Evolutionary conservation across 2,113 vertebrate species (phyloP), one percentile per base, ranked within the genome.

Genomic region (Thryonomys swinderianus): DNA sequence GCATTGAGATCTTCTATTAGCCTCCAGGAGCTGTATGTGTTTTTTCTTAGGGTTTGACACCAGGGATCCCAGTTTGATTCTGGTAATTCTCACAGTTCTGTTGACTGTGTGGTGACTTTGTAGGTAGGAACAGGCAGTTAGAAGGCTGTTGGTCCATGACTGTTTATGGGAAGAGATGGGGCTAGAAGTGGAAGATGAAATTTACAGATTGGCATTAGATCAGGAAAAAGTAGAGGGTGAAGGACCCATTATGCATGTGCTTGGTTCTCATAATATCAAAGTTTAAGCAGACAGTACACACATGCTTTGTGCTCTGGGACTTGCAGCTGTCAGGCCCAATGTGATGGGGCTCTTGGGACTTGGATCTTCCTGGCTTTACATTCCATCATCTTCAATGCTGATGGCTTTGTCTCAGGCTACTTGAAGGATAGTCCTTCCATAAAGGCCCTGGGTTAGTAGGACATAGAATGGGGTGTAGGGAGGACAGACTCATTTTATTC

Each of bases 41-140:
- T 48, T 66, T 53, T 53, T 69, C 34, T 55, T 55, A 67, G 23
- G 64, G 64, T 55, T 86, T 51, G 42, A 40, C 64, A 69, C 23
- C 30, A 40, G 84, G n/a, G 48, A 55, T 23, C 67, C n/a, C 62
- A 25, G 27, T 55, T 86, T 37, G 21, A 67, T 48, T 66, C 32
- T 67, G 32, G 7, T 21, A 25, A 16, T 23, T 53, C 25, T 53
- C 62, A 40, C 14, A 71, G 42, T 27, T 71, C 53, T 18, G 18
- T 37, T 23, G 37, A 21, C 21, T 8, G 3, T 2, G 21, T 51
- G 34, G 34, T 4, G 9, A 51, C 7, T 53, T 30, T 23, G 25
- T 5, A 4, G 27, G 53, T 0, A 6, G 34, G 10, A 1, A 16
- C 40, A 55, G 25, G 10, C 3, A 16, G 7, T 1, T 9, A 18